Evolutionary conservation across 2,113 vertebrate genomes (phyloP), one percentile per base, ranked within the genome.

Genomic region (Seriola dumerili): DNA sequence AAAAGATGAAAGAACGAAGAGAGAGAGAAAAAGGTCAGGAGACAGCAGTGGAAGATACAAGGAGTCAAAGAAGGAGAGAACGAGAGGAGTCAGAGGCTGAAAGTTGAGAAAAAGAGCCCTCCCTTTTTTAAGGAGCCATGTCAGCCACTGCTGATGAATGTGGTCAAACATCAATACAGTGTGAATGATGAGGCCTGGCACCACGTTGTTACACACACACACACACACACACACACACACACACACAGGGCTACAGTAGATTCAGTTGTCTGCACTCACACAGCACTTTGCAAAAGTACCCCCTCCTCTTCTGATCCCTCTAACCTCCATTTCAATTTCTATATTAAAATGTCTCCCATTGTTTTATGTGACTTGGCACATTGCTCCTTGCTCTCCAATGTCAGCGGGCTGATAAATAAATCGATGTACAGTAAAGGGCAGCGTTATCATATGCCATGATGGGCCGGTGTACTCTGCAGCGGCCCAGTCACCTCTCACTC

Each of bases 281-380:
- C 61, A 52, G 36, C 78, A 80, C 79, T 82, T 71, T 75, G 59
- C 42, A 74, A 38, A 86, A 85, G 77, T 72, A 50, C 48, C 25
- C 52, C 40, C 40, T 32, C 65, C 65, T 55, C 40, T 63, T 65
- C 17, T 73, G 38, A 79, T 84, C 66, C 69, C 58, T 63, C 34
- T 66, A 34, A 78, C 80, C 81, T 85, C 72, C 57, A 73, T 90
- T 88, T 93, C 90, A 92, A 93, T 94, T 90, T 93, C 93, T 88
- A 91, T 94, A 95, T 94, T 94, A 91, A 94, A 92, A 93, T 91
- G 93, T 90, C 91, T 78, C 38, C 59, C 72, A 80, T 91, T 93
- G 92, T 92, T 95, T 93, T 94, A 92, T 94, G 90, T 82, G 87
- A 81, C 77, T 92, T 94, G 94, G 91, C 92, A 78, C 83, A 54